These are phyloP conservation scores for Coremacera marginata DNA, from an alignment of 2,888 invertebrate species.

Conservation along the genomic window DNA sequence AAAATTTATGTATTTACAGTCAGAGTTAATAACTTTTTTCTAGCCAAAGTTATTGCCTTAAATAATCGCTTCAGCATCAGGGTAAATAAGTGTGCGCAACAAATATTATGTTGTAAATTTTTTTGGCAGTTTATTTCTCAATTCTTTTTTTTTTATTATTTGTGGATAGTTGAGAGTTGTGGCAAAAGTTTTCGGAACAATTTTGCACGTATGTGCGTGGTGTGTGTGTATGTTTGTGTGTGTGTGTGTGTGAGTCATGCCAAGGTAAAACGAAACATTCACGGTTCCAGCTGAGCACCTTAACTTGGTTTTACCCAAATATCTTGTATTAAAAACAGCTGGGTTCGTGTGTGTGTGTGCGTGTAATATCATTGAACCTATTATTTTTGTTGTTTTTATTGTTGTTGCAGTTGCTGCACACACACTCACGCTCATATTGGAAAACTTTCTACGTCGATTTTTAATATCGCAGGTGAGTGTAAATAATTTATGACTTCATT, in stretches of 20 bases:
- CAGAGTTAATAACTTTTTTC: conserved; percentile 12
- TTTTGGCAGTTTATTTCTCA: background rate
- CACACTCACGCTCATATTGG: conserved; percentile 42
- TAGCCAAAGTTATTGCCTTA: conserved; percentile 4
- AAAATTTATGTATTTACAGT: conserved; percentile 11
- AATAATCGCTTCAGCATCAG: conserved; percentile 3
- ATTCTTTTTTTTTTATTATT: background rate
- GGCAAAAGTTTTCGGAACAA: background rate
- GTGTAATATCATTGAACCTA: no score
- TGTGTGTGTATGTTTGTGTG: background rate
- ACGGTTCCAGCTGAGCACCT: background rate
- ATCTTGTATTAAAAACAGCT: no score
- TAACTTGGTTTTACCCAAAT: background rate
- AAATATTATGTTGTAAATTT: background rate
- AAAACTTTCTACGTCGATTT: conserved; percentile 62
- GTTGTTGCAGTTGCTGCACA: conserved; percentile 47
- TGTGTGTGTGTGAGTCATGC: background rate
- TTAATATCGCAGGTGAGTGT: conserved; percentile 63
- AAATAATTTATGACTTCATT: conserved; percentile 64
- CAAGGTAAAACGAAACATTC: background rate
- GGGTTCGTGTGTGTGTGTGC: no score
- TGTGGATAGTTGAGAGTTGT: background rate
- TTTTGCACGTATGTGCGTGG: background rate
- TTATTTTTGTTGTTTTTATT: background rate
- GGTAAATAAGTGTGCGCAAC: background rate